Evolutionary conservation across 2,113 vertebrate genomes (phyloP).

Genomic region (Triplophysa rosa): DNA sequence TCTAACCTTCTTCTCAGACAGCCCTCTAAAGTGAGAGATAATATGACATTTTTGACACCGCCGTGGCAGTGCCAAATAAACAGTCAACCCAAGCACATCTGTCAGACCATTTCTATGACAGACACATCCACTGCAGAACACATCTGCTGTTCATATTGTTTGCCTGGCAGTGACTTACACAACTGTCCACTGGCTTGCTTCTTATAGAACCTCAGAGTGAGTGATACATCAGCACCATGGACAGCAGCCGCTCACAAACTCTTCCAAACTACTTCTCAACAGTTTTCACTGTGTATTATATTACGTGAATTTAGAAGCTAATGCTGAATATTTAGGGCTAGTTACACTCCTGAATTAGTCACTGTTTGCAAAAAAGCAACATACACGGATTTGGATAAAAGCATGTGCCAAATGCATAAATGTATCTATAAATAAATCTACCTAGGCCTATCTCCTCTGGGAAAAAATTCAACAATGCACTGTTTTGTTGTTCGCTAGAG

Average conservation of each 20-base stretch:
- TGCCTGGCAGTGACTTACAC: not conserved
- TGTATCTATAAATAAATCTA: not conserved
- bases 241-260: conserved; percentile 55
- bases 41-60: conserved; percentile 38
- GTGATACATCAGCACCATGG: conserved; percentile 67
- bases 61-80: conserved; percentile 20
- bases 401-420: not conserved
- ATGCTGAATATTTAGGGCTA: no score
- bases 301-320: not conserved
- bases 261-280: not conserved
- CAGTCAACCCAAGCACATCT: conserved; percentile 38
- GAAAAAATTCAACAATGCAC: not conserved
- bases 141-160: not conserved
- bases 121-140: conserved; percentile 5
- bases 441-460: not conserved
- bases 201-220: not conserved
- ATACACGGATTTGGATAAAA: no score
- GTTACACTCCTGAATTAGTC: no score
- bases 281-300: not conserved
- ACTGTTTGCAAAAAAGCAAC: no score
- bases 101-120: conserved; percentile 10
- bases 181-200: not conserved
- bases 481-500: not conserved
- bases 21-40: conserved; percentile 21
- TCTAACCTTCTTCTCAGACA: conserved; percentile 14